A percentile compares a stretch with the other conserved stretches of the same genome.
These are phyloP conservation scores for Notarius quadriscutis DNA, from an alignment of 2,113 vertebrate genomes.

Conservation along the genomic window DNA sequence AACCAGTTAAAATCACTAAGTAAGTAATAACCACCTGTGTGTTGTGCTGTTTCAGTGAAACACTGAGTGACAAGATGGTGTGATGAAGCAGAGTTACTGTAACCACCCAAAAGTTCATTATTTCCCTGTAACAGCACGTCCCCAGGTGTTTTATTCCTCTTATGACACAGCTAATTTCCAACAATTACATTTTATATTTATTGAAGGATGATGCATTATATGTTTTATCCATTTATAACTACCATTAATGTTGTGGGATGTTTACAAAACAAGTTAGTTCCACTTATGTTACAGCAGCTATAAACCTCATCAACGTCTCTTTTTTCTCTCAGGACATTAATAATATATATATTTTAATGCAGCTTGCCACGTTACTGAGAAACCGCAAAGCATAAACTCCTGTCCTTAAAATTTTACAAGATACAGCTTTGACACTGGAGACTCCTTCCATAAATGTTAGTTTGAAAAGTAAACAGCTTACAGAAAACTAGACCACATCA, in stretches of 20 bases:
- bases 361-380: not conserved
- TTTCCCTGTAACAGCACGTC: not conserved
- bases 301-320: not conserved
- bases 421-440: not conserved
- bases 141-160: not conserved
- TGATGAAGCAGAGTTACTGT: not conserved
- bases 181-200: not conserved
- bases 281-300: not conserved
- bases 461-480: not conserved
- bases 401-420: not conserved
- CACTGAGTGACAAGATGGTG: not conserved
- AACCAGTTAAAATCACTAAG: not conserved
- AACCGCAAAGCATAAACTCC: not conserved
- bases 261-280: not conserved
- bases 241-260: not conserved
- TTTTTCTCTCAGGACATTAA: not conserved
- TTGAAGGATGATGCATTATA: not conserved
- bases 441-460: not conserved
- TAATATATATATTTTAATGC: not conserved
- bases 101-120: not conserved
- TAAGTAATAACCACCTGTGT: not conserved
- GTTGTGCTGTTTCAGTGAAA: not conserved
- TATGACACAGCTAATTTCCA: not conserved
- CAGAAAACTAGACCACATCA: not conserved
- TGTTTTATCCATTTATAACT: not conserved